A percentile compares a stretch with the other conserved stretches of the same genome.
phyloP scores from a whole-genome alignment of 2,888 invertebrate genomes.

The Volucella inanis region DNA sequence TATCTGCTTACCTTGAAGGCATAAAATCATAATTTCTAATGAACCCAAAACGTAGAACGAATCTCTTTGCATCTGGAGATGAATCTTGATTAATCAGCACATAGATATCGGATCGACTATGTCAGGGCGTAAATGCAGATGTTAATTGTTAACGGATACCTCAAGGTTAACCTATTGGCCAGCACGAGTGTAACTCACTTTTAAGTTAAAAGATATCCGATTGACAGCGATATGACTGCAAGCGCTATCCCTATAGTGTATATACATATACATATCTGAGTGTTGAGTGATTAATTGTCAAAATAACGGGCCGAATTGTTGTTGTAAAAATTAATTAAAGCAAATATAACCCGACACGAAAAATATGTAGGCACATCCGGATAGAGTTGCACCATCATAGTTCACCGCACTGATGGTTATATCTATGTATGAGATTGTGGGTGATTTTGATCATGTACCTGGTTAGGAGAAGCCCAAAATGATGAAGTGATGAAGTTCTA shows the following conservation, averaged over 20 bases:
- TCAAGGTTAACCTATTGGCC: constrained; percentile 48
- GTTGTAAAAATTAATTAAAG: constrained; percentile 48
- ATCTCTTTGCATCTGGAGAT: constrained; percentile 23
- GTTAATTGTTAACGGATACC: constrained; percentile 64
- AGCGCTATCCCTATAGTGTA: constrained; percentile 28
- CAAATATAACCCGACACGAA: constrained; percentile 35
- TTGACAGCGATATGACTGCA: constrained; percentile 64
- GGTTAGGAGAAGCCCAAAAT: constrained; percentile 12
- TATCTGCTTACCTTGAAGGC: constrained; percentile 49
- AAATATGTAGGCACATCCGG: constrained; percentile 48
- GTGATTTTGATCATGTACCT: constrained; percentile 19
- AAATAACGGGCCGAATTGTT: constrained; percentile 34
- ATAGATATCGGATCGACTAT: constrained; percentile 31
- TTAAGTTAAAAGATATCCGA: constrained; percentile 21
- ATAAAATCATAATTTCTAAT: constrained; percentile 49
- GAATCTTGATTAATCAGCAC: constrained; percentile 55
- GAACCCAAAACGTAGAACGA: constrained; percentile 33
- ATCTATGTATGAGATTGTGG: constrained; percentile 29
- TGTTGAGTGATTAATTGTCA: constrained; percentile 59
- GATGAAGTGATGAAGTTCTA: constrained; percentile 54
- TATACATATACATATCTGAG: neutral
- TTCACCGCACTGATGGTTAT: neutral
- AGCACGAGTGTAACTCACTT: constrained; percentile 55
- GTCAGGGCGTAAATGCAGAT: constrained; percentile 46
- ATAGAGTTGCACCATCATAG: constrained; percentile 49